A percentile compares a stretch with the other conserved stretches of the same genome.
phyloP scores from a whole-genome alignment of 2,888 invertebrate genomes.

The Aphidoletes aphidimyza region DNA sequence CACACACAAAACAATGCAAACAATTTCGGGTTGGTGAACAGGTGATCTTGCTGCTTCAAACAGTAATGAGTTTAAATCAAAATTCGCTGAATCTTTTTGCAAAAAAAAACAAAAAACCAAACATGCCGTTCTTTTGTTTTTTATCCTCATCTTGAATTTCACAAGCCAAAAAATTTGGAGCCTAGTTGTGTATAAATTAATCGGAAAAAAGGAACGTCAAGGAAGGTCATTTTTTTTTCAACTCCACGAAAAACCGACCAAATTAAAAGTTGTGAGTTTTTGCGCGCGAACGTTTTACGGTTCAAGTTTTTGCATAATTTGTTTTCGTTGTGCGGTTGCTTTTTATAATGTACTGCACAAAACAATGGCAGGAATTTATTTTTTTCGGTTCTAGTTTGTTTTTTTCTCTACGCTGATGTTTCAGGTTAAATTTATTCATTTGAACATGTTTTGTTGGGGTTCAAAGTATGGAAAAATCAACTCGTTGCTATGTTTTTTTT shows the following conservation, averaged over 20 bases:
- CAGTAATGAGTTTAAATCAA: constrained; percentile 24
- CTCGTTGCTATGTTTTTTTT: no score
- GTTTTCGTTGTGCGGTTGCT: background rate
- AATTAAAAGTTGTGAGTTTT: constrained; percentile 39
- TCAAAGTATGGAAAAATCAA: background rate
- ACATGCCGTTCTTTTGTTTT: constrained; percentile 12
- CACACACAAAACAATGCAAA: background rate
- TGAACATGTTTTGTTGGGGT: constrained; percentile 27
- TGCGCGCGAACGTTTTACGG: constrained; percentile 44
- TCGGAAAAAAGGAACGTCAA: background rate
- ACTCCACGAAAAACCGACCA: background rate
- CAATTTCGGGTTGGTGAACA: background rate
- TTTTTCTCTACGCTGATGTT: no score
- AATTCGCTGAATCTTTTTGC: constrained; percentile 5
- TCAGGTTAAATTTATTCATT: constrained; percentile 4
- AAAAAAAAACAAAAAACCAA: no score
- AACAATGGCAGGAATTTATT: background rate
- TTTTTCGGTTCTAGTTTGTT: background rate
- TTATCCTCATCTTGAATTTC: constrained; percentile 45
- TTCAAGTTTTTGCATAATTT: constrained; percentile 34
- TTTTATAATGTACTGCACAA: background rate
- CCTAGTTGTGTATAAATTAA: background rate
- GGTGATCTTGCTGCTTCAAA: background rate
- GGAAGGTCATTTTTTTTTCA: constrained; percentile 8
- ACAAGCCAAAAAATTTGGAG: background rate